Evolutionary conservation across 2,113 vertebrate species (phyloP).

Genomic region (Cochlearius cochlearius): DNA sequence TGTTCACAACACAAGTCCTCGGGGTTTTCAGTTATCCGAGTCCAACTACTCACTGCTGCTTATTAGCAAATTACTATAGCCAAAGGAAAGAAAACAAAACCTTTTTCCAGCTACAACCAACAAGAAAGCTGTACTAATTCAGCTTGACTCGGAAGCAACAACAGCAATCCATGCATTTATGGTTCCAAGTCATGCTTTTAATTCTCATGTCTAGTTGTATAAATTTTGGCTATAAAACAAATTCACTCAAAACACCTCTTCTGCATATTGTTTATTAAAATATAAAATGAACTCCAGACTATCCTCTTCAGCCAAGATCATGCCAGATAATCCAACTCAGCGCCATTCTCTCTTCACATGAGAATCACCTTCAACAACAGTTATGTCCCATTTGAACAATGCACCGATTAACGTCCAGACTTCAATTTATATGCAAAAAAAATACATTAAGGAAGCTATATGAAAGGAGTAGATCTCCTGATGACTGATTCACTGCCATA

Average conservation of each 20-base stretch:
- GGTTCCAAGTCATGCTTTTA: neutral
- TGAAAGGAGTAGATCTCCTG: neutral
- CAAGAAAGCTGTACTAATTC: neutral
- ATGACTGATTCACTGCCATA: neutral
- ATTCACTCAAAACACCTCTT: neutral
- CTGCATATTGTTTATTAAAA: neutral
- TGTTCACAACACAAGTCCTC: rapidly evolving
- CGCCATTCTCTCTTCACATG: neutral
- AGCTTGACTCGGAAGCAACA: neutral
- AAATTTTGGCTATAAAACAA: neutral
- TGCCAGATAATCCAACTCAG: neutral
- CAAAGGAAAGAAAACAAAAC: neutral
- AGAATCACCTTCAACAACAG: neutral
- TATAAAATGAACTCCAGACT: neutral
- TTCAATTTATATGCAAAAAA: neutral
- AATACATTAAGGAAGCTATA: neutral
- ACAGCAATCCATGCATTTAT: neutral
- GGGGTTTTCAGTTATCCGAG: neutral
- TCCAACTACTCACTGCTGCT: neutral
- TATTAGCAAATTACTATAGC: neutral
- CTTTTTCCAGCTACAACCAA: neutral
- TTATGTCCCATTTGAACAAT: neutral
- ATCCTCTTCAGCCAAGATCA: neutral
- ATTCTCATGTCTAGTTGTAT: neutral
- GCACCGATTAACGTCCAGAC: neutral